phyloP scores from a whole-genome alignment of 2,113 vertebrate genomes.

The Formicarius rufipectus region DNA sequence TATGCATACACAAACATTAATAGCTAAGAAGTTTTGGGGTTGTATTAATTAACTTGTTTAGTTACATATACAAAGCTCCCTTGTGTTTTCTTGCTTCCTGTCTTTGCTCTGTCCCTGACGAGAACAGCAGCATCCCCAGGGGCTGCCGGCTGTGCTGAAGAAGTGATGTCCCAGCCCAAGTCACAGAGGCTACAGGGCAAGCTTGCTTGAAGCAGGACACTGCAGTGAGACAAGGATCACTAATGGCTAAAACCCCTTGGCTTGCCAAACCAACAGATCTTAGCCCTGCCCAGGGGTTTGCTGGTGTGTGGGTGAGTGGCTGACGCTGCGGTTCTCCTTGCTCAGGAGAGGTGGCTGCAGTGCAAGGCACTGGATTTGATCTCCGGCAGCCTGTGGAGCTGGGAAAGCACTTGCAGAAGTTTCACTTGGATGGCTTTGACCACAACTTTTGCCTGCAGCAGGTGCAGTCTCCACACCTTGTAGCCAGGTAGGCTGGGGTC shows the following conservation, averaged over 20 bases:
- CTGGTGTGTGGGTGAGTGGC: neutral
- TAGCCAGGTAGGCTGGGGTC: conserved; percentile 78
- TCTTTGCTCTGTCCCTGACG: neutral
- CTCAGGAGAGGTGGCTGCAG: conserved; percentile 82
- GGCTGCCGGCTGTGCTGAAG: neutral
- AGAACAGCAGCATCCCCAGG: neutral
- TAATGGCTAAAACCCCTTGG: neutral
- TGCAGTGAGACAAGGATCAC: neutral
- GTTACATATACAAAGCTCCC: neutral
- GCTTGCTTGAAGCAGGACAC: neutral
- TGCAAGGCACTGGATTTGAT: conserved; percentile 86
- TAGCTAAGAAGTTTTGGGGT: neutral
- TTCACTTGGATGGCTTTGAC: conserved; percentile 85
- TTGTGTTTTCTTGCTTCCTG: neutral
- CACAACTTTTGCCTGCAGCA: conserved; percentile 91
- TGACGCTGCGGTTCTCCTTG: neutral
- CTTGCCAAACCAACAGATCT: neutral
- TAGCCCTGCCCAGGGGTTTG: neutral
- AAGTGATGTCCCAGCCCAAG: neutral
- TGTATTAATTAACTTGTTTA: neutral
- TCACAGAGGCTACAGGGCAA: neutral
- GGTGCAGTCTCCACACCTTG: conserved; percentile 58
- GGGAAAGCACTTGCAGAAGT: conserved; percentile 80
- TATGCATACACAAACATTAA: neutral
- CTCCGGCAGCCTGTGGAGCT: conserved; percentile 82